A percentile compares a stretch with the other conserved stretches of the same genome.
phyloP scores from a whole-genome alignment of 2,113 vertebrate genomes.

The Aleadryas rufinucha region DNA sequence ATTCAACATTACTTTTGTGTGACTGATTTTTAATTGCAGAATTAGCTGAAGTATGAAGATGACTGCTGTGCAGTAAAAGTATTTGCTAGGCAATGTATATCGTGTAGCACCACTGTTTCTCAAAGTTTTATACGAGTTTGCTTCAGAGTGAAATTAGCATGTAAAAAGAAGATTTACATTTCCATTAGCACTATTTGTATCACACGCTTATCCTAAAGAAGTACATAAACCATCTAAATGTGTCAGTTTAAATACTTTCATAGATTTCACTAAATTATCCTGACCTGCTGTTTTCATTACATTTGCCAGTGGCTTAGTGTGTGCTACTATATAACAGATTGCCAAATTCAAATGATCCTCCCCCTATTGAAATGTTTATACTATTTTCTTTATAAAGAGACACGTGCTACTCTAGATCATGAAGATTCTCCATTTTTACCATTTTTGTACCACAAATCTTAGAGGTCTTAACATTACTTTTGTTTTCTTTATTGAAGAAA shows the following conservation, averaged over 20 bases:
- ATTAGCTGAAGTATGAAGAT: neutral
- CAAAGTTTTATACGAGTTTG: neutral
- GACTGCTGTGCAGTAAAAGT: neutral
- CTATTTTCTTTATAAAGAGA: neutral
- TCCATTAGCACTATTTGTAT: neutral
- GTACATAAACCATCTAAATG: neutral
- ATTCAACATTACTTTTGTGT: neutral
- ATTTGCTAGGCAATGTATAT: neutral
- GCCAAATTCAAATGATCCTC: neutral
- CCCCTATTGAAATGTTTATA: neutral
- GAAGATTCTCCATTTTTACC: neutral
- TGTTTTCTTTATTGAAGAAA: neutral
- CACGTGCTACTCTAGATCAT: neutral
- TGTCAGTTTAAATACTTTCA: neutral
- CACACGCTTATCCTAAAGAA: neutral
- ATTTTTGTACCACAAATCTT: neutral
- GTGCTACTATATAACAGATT: neutral
- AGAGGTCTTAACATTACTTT: neutral
- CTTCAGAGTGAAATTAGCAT: neutral
- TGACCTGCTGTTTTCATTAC: neutral
- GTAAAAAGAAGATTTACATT: neutral
- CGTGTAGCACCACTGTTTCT: neutral
- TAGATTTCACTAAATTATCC: neutral
- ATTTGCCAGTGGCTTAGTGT: neutral
- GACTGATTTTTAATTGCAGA: neutral